Conservation (phyloP, 2,113 vertebrate species). For the Poecilia latipinna region DNA sequence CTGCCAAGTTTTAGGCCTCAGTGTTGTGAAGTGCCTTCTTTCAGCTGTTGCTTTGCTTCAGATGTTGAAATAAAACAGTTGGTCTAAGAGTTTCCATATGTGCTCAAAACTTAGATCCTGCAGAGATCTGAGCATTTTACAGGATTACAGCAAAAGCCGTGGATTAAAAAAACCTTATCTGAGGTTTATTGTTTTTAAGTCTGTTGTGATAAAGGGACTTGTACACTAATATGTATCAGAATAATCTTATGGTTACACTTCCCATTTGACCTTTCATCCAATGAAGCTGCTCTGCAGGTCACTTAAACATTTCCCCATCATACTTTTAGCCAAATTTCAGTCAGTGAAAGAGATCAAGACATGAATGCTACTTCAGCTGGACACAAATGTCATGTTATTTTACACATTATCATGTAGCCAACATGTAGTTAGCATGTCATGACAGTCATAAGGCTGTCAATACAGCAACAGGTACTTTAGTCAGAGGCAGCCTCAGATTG, state of each 20-base stretch:
- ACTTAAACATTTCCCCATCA: background rate
- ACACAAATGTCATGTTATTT: background rate
- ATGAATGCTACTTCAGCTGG: background rate
- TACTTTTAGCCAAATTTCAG: background rate
- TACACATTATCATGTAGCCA: background rate
- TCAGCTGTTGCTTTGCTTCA: conserved; percentile 1
- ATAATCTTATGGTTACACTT: background rate
- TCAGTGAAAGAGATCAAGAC: background rate
- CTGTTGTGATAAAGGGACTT: background rate
- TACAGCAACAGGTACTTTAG: too few species aligned
- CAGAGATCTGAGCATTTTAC: background rate
- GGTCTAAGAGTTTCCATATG: background rate
- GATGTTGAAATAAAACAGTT: conserved; percentile 18
- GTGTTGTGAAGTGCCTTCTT: conserved; percentile 15
- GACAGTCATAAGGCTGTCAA: too few species aligned
- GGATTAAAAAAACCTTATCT: background rate
- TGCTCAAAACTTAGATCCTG: background rate
- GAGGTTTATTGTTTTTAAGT: background rate
- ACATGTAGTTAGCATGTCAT: background rate
- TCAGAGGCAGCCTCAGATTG: too few species aligned
- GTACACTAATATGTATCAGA: background rate
- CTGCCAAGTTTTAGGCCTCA: conserved; percentile 59
- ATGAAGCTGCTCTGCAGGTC: background rate
- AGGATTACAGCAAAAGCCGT: background rate
- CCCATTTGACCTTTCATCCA: background rate